Evolutionary conservation across 2,797 vertebrate species (phyloP), one percentile per base, ranked within the genome.

Genomic region (Syndactyla subalaris): DNA sequence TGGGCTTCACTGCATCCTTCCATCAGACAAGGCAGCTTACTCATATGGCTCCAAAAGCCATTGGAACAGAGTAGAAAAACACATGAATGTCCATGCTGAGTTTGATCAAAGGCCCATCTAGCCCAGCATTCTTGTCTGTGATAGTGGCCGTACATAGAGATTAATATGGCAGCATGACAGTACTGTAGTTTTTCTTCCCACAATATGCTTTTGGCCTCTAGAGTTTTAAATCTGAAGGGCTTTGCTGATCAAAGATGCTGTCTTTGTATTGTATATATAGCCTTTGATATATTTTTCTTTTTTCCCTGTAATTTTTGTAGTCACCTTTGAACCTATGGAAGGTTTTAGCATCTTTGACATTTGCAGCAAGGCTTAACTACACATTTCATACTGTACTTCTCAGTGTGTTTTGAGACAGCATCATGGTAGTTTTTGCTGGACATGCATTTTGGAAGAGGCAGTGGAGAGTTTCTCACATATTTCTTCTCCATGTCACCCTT

Each of bases 291-390:
- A 51, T 68, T 39, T 30, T 51, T 45, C 54, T 85, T 90, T 91
- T 81, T 48, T 16, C 46, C 18, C 46, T 49, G 26, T 59, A 32
- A 71, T 71, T 88, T 88, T 13, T 38, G 2, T 65, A 13, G 43
- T 89, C 41, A n/a, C 57, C 24, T 88, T 89, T 74, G 73, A 95
- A 88, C 72, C 12, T 65, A 0, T 20, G 61, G 41, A 84, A 91
- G 43, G 46, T 78, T 92, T 78, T 78, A 51, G 46, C 21, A 48
- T 38, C 29, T 6, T 0, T 75, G 54, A 72, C 61, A 39, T 83
- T 80, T 80, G 49, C 32, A 75, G 39, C 41, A 81, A 76, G 49
- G 66, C 41, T 72, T 92, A 58, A 65, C 62, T 78, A 13, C 8
- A 8, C 6, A 23, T 84, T 20, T 89, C 15, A 30, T 65, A 7